Evolutionary conservation across 1,140 invertebrate species (phyloP).

Genomic region (Bombus cullumanus): DNA sequence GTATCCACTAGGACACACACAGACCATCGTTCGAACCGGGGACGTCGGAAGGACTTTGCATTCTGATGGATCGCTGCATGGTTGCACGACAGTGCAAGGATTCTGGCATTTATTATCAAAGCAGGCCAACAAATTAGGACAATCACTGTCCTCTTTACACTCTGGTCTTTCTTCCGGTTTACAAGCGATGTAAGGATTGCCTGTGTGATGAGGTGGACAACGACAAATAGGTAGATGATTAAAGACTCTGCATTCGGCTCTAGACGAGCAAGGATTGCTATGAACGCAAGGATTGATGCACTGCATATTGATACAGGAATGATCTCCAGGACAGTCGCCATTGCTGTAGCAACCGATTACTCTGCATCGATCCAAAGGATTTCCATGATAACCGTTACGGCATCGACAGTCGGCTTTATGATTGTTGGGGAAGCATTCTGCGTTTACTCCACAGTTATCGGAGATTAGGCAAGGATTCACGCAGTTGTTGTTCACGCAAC

Average conservation of each 20-base stretch:
- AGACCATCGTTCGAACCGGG: constrained; percentile 94
- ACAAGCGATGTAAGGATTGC: constrained; percentile 93
- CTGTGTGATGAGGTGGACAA: constrained; percentile 88
- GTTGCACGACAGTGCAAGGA: constrained; percentile 90
- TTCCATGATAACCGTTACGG: constrained; percentile 90
- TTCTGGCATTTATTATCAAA: constrained; percentile 92
- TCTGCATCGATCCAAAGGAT: constrained; percentile 89
- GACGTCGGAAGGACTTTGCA: constrained; percentile 91
- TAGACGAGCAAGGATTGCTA: constrained; percentile 89
- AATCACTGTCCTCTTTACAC: constrained; percentile 92
- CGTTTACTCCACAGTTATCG: constrained; percentile 91
- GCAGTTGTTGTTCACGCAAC: constrained; percentile 93
- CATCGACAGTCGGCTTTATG: constrained; percentile 92
- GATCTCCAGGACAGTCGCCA: constrained; percentile 92
- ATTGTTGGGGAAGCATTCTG: constrained; percentile 91
- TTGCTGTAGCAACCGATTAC: constrained; percentile 94
- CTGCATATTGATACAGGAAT: constrained; percentile 92
- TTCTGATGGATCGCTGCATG: constrained; percentile 90
- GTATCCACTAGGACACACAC: constrained; percentile 94
- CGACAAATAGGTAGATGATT: constrained; percentile 93
- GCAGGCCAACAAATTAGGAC: constrained; percentile 90
- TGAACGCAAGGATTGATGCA: constrained; percentile 93
- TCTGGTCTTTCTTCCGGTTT: constrained; percentile 87
- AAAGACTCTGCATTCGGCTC: constrained; percentile 90
- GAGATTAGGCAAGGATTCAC: constrained; percentile 90